Base-by-base conservation (phyloP, 2,113 vertebrate genomes). In the Lepus europaeus region DNA sequence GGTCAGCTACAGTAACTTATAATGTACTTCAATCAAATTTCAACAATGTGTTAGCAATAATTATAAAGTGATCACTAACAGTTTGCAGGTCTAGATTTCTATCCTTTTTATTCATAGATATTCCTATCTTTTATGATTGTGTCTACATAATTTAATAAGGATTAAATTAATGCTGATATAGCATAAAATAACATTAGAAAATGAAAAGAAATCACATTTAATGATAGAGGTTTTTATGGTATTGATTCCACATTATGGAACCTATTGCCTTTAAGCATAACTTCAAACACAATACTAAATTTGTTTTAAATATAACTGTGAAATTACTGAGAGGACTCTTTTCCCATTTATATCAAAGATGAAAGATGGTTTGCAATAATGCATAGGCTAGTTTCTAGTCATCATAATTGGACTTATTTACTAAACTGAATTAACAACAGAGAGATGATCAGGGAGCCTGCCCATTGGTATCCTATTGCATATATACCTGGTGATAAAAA, bases 131-230 rank as follows among this genome's bases (percentile, higher is more conserved):
- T 80, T 63, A 45, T 89, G 90, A 59, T 66, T 96, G 84, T 78
- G 74, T 96, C 93, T 96, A 76, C 11, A 96, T 96, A 96, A 95
- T 95, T 93, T 76, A 98, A 93, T 97, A 94, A 95, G 7, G 70
- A 92, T 96, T 97, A 98, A 98, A 96, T 97, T 95, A 97, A 98
- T 97, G 95, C 97, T 97, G 23, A 97, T 97, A 97, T 91, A 97
- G 36, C 90, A 59, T 82, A 19, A 25, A 87, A 93, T 51, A 85
- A 61, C 63, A 95, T 27, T 68, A 61, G 27, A 80, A 80, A 90
- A 95, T 73, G 74, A 83, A 27, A 92, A 19, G 36, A 27, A 84
- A 36, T 53, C 56, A 88, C 94, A 85, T 96, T 97, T 98, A 97
- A 98, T 97, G 78, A 98, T 89, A 93, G 97, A 97, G 10, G 81